A percentile compares a stretch with the other conserved stretches of the same genome.
Conservation (phyloP, 2,113 vertebrate genomes). For the Plectropomus leopardus region DNA sequence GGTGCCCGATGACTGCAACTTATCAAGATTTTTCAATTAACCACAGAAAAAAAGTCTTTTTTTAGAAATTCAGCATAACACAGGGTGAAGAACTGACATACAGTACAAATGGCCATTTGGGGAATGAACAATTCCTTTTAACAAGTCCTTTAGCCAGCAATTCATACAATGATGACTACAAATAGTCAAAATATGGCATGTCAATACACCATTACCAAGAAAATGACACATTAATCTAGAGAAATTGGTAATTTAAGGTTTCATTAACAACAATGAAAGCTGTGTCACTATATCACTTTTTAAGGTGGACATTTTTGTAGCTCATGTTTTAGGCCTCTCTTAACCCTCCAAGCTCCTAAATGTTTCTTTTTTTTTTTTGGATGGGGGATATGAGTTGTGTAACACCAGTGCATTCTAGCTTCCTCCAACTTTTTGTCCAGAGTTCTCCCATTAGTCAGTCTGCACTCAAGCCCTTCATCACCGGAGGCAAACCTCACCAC, state of each 20-base stretch:
- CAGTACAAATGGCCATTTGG: no score
- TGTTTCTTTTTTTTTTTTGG: conserved; percentile 29
- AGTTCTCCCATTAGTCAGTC: conserved; percentile 71
- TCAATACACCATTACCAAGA: background rate
- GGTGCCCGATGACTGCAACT: no score
- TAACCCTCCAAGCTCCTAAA: conserved; percentile 8
- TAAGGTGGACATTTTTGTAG: background rate
- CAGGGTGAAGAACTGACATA: no score
- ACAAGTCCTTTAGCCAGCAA: background rate
- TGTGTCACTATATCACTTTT: background rate
- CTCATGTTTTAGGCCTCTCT: conserved; percentile 31
- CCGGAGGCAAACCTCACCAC: conserved; percentile 32
- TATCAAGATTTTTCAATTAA: no score
- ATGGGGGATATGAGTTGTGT: conserved; percentile 34
- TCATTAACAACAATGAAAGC: background rate
- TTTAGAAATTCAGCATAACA: no score
- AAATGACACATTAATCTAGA: conserved; percentile 2
- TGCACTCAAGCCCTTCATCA: conserved; percentile 61
- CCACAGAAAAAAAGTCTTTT: no score
- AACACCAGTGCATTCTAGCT: conserved; percentile 60
- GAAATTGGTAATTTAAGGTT: background rate
- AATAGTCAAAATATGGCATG: background rate
- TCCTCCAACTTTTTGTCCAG: conserved; percentile 46
- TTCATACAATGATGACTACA: background rate
- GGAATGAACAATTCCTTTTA: no score